Base-by-base conservation (phyloP, 2,888 invertebrate species). In the Drosophila flavopinicola region DNA sequence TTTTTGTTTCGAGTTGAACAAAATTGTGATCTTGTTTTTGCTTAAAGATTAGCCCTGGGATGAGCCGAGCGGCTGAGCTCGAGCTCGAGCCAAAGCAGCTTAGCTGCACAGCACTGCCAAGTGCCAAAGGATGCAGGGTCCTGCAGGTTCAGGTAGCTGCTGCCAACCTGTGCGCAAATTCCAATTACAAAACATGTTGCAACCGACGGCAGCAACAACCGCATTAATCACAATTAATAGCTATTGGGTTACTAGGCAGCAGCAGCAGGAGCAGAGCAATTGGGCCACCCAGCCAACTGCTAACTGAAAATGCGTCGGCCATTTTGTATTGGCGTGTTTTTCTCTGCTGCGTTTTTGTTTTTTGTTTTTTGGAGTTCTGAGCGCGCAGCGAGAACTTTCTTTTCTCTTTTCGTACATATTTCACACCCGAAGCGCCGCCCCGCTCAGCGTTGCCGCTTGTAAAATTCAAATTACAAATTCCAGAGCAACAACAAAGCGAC, bases 61-160 rank as follows among this genome's bases (percentile, higher is more conserved):
- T 74, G 66, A 70, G 49, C 53, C 30, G 30, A 45, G 52, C 35
- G 42, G 30, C 38, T 41, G 27, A 48, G 47, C 67, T 54, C 44
- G 80, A 75, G 80, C 88, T 88, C 88, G 89, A 88, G 88, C 89
- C 89, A 88, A 87, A 85, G 87, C 85, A 66, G 88, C 87, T 88
- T 88, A 88, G 67, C 47, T 56, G 17, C 49, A 27, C 52, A 58
- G 48, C 37, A n/a, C 1, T 11, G 35, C 24, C 27, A 49, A 47
- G 52, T 35, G 56, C 51, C 13, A 47, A 54, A 49, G 66, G 52
- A 53, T 45, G 54, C 32, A 27, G 27, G 42, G 51, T 47, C 37
- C 75, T 42, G 33, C 35, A n/a, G n/a, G n/a, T n/a, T 27, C 82
- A 82, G 85, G 85, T 80, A 73, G 75, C 53, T 15, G 53, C 38